Evolutionary conservation across 2,888 invertebrate genomes (phyloP), one percentile per base, ranked within the genome.

Genomic region (Cylloceria caligata): DNA sequence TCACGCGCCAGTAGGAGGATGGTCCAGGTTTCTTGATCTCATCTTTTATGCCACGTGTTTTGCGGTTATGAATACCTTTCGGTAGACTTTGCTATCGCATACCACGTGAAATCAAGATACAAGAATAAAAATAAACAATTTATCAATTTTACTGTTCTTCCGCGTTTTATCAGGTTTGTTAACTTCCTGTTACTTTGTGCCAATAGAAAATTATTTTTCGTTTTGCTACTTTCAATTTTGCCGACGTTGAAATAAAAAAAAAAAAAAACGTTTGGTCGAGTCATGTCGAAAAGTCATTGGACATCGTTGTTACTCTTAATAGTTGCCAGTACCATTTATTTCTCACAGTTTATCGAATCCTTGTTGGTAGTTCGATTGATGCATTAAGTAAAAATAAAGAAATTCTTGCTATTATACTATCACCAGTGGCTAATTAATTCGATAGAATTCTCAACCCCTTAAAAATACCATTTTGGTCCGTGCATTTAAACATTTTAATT

Each of bases 21-120:
- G 47, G n/a, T n/a, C 52, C 39, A 16, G 24, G 49, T 62, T 49
- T 62, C 49, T 64, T 30, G 30, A 75, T 75, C 65, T 65, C 74
- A 39, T 30, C 55, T 52, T 67, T 67, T 57, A 55, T 52, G 55
- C 65, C 74, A 45, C 72, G 60, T 52, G 65, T 36, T 34, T 64
- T 42, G 13, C 64, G 19, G 39, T 74, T 49, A 45, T 49, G 36
- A 64, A 64, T 16, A 34, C 19, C 11, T 2, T 16, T 21, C 5
- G 24, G 16, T 27, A 19, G 19, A 49, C 62, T 52, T 19, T 24
- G 30, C 3, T 30, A 11, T 21, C 11, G 30, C 7, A 67, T 47
- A 7, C 30, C 42, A n/a, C 3, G 16, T 27, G 4, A 3, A 30
- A 11, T 11, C 27, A 42, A 57, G 24, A 57, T 30, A n/a, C n/a